phyloP scores from a whole-genome alignment of 2,797 vertebrate genomes.

The Tiaroga cobitis region DNA sequence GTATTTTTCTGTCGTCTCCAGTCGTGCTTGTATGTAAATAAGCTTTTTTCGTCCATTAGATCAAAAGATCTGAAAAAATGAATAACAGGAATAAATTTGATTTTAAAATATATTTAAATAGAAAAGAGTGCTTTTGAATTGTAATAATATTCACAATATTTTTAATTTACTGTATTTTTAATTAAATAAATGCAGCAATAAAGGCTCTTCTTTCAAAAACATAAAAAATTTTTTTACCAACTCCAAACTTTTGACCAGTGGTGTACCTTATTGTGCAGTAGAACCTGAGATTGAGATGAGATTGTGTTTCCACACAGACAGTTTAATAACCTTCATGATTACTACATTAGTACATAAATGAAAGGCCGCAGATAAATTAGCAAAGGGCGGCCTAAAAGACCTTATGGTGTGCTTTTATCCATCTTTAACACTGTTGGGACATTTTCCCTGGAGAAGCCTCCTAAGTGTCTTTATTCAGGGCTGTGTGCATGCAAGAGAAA shows the following conservation, averaged over 20 bases:
- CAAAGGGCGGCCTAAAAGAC: neutral
- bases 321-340: neutral
- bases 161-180: neutral
- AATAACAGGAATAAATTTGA: too few relatives aligned
- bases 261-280: neutral
- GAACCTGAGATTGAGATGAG: neutral
- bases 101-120: too few relatives aligned
- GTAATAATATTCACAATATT: neutral
- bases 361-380: neutral
- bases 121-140: too few relatives aligned
- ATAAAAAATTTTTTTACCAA: neutral
- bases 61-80: too few relatives aligned
- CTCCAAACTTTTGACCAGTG: neutral
- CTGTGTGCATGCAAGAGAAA: conserved; percentile 11
- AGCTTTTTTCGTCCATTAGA: too few relatives aligned
- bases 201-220: neutral
- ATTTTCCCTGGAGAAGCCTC: neutral
- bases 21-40: too few relatives aligned
- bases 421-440: conserved; percentile 7
- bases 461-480: conserved; percentile 8
- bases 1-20: too few relatives aligned
- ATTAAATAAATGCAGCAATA: neutral
- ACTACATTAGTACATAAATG: neutral
- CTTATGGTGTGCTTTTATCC: neutral
- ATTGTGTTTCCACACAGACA: neutral